phyloP scores from a whole-genome alignment of 1,140 invertebrate species.

The Meloidogyne chitwoodi region DNA sequence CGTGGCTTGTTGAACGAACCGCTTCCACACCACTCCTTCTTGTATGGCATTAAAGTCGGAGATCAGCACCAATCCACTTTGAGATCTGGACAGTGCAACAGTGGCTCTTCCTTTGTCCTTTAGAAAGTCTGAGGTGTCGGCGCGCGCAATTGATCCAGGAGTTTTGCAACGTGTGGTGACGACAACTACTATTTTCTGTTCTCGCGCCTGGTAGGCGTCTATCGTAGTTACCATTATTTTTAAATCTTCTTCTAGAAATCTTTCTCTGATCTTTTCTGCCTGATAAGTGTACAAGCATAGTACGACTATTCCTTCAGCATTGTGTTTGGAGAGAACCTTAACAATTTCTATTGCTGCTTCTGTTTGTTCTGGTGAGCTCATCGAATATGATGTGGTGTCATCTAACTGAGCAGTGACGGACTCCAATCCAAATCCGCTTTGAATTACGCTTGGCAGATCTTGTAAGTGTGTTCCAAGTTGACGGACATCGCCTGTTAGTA shows the following conservation, averaged over 20 bases:
- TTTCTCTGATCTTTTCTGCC: background rate
- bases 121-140: background rate
- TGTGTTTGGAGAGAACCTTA: background rate
- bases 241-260: background rate
- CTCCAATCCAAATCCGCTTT: background rate
- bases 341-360: background rate
- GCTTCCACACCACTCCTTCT: too few species aligned
- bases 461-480: background rate
- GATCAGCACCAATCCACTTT: background rate
- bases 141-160: too few species aligned
- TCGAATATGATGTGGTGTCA: background rate
- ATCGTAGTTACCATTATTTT: background rate
- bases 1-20: too few species aligned
- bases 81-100: background rate
- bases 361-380: background rate
- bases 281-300: background rate
- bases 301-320: background rate
- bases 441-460: background rate
- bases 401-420: background rate
- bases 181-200: background rate
- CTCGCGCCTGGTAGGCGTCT: background rate
- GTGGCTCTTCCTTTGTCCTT: background rate
- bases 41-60: too few species aligned
- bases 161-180: too few species aligned
- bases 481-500: background rate